Evolutionary conservation across 2,797 vertebrate genomes (phyloP).

Genomic region (Halcyon smyrnensis): DNA sequence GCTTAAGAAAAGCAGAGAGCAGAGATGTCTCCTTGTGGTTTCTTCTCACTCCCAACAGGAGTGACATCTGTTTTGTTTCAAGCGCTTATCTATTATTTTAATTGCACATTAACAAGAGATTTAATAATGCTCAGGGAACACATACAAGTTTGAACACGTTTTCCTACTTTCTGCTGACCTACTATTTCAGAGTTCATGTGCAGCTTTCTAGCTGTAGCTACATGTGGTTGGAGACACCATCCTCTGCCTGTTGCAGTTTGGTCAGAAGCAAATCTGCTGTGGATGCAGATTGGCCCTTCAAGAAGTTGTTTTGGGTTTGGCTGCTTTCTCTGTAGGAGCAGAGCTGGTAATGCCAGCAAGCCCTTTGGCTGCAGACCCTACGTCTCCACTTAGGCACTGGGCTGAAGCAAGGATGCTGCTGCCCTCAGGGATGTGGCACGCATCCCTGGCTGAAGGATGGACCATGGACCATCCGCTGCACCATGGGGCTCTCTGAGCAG

Average conservation of each 20-base stretch:
- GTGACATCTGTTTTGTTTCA: neutral
- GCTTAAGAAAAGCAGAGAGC: neutral
- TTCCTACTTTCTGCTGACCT: neutral
- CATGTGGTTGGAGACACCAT: neutral
- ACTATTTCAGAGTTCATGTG: neutral
- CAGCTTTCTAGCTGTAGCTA: neutral
- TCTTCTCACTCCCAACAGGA: neutral
- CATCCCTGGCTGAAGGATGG: neutral
- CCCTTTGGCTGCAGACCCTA: neutral
- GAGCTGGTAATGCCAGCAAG: neutral
- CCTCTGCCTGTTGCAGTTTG: neutral
- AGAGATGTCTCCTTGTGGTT: neutral
- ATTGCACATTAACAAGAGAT: slow-evolving; percentile 16
- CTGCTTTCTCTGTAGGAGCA: neutral
- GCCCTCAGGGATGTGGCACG: fast-evolving
- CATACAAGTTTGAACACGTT: neutral
- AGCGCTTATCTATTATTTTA: slow-evolving; percentile 16
- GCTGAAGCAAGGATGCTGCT: neutral
- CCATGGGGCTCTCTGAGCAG: neutral
- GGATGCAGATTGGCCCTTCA: neutral
- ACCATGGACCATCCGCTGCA: neutral
- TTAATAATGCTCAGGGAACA: slow-evolving; percentile 12
- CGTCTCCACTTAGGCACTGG: neutral
- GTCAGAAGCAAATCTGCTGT: neutral
- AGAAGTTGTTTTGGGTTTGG: neutral